phyloP scores from a whole-genome alignment of 2,113 vertebrate genomes.

The Rhagologus leucostigma region DNA sequence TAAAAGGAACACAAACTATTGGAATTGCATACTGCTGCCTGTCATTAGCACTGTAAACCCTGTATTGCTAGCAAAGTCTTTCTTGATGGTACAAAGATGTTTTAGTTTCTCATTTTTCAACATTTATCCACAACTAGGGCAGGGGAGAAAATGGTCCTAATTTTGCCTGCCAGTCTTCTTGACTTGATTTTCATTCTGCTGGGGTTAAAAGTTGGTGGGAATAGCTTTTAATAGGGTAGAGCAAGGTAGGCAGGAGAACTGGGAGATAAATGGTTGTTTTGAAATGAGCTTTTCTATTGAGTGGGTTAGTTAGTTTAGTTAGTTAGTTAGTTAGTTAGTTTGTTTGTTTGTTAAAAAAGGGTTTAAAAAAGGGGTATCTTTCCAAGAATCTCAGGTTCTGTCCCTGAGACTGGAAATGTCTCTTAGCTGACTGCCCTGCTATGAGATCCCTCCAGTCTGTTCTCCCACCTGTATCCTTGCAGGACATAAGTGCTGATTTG shows the following conservation, averaged over 20 bases:
- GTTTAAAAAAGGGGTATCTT: background rate
- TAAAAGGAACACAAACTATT: background rate
- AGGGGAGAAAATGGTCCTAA: background rate
- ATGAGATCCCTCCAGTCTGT: background rate
- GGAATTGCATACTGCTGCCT: background rate
- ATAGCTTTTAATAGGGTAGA: background rate
- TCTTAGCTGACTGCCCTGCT: background rate
- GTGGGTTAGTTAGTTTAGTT: background rate
- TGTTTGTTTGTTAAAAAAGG: fast-evolving
- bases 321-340: background rate
- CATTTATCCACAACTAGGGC: background rate
- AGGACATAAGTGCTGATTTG: background rate
- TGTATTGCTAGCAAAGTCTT: background rate
- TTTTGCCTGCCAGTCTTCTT: background rate
- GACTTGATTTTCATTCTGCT: background rate
- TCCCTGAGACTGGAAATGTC: background rate
- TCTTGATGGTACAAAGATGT: background rate
- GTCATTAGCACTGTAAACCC: background rate
- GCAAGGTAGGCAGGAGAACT: background rate
- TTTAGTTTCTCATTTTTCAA: background rate
- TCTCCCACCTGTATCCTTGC: background rate
- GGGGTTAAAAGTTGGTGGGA: background rate
- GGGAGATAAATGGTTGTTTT: background rate
- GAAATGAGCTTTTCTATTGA: background rate
- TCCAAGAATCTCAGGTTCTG: background rate